Conservation (phyloP, 2,113 vertebrate genomes). For the Emberiza fucata region DNA sequence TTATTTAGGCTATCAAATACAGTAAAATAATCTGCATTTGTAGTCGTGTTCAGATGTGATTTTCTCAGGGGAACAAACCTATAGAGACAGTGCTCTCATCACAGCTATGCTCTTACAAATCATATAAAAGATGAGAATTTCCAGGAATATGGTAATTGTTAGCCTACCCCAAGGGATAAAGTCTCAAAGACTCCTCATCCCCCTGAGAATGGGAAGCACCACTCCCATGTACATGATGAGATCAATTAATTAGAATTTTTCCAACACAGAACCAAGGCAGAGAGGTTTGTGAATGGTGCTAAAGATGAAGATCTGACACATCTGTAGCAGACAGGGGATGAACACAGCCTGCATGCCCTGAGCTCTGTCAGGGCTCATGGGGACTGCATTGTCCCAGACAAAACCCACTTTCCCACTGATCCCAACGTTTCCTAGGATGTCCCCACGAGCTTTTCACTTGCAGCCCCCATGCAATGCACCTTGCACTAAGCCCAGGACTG, state of each 20-base stretch:
- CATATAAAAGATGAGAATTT: background rate
- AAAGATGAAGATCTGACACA: background rate
- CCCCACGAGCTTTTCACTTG: no score
- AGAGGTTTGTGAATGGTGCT: background rate
- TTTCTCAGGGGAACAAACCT: background rate
- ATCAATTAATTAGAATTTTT: background rate
- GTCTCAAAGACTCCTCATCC: background rate
- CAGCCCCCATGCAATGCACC: no score
- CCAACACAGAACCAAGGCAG: background rate
- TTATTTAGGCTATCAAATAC: background rate
- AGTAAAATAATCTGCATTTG: background rate
- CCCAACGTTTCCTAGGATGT: fast-evolving
- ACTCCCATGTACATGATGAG: fast-evolving
- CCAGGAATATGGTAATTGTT: background rate
- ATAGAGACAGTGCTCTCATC: background rate
- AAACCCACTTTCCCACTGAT: background rate
- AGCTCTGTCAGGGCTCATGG: background rate
- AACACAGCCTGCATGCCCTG: background rate
- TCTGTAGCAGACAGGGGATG: background rate
- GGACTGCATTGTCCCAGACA: fast-evolving
- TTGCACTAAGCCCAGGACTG: background rate
- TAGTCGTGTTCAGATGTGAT: background rate
- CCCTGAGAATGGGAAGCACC: background rate
- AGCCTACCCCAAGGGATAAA: background rate
- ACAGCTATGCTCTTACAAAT: background rate